Conservation (phyloP, 2,888 invertebrate genomes). For the Catocala sponsa region DNA sequence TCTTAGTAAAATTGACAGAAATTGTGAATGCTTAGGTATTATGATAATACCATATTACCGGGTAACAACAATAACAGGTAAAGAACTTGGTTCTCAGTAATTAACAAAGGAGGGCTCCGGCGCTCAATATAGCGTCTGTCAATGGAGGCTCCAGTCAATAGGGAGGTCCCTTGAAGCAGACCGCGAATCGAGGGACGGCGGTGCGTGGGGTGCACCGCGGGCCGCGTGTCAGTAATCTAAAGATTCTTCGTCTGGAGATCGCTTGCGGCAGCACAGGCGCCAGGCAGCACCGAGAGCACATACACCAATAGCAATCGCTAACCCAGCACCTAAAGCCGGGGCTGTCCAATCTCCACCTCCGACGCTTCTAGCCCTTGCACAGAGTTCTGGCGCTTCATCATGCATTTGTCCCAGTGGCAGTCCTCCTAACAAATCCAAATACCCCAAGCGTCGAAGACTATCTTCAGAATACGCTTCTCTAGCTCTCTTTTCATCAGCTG, state of each 20-base stretch:
- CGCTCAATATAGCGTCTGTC: conserved; percentile 85
- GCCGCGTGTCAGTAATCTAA: conserved; percentile 89
- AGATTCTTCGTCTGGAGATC: conserved; percentile 88
- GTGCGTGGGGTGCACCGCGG: conserved; percentile 83
- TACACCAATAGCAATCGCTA: conserved; percentile 87
- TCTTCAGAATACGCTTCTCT: conserved; percentile 88
- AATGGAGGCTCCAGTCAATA: conserved; percentile 86
- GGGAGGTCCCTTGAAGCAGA: conserved; percentile 80
- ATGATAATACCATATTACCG: conserved; percentile 26
- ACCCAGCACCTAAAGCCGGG: conserved; percentile 88
- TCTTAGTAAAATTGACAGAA: conserved; percentile 41
- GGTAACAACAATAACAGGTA: conserved; percentile 48
- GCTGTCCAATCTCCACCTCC: conserved; percentile 89
- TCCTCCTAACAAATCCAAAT: conserved; percentile 80
- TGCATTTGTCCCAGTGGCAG: conserved; percentile 87
- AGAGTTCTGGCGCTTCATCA: conserved; percentile 93
- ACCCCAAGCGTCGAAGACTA: conserved; percentile 88
- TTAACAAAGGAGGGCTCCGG: conserved; percentile 70
- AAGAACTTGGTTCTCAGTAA: conserved; percentile 56
- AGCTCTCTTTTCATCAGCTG: conserved; percentile 82
- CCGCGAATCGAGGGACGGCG: conserved; percentile 80
- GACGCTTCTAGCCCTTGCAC: conserved; percentile 85
- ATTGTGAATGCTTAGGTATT: conserved; percentile 28
- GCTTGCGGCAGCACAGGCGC: conserved; percentile 89
- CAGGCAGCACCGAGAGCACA: conserved; percentile 89